Base-by-base conservation (phyloP, 2,888 invertebrate species). In the Drosophila pseudotakahashii region DNA sequence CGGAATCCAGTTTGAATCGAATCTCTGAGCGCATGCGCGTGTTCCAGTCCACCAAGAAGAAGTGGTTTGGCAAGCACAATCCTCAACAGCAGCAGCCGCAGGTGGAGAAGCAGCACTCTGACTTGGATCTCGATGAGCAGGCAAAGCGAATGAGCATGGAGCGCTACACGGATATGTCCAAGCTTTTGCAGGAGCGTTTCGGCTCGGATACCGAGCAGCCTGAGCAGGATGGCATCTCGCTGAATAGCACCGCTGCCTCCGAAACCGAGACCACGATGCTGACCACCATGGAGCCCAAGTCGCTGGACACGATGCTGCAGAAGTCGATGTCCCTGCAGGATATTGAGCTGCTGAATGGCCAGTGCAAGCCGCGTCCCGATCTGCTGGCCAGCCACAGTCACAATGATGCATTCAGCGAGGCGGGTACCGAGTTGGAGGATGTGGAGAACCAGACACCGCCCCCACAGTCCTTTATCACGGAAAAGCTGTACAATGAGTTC, bases 121-220 rank as follows among this genome's bases (percentile, higher is more conserved):
- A 89, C 67, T 68, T 93, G 3, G 93, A 94, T 62, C 92, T 95
- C 69, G 95, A 95, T 89, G 92, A 93, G 62, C 94, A 94, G 57
- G 94, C 94, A 68, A 95, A 95, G 85, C 94, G 94, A 76, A 94
- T 94, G 91, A 95, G 95, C 69, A 95, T 95, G 90, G 95, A 95
- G 83, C 92, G 95, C 50, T 95, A 95, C 75, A 95, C 95, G 88
- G 95, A 95, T 77, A 95, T 95, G 95, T 94, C 95, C 5, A 95
- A 95, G 88, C 91, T 95, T 63, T 93, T 95, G 73, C 95, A 95
- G 89, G 95, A 95, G 78, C 93, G 94, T 79, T 95, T 95, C 73
- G 94, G 95, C 2, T 93, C 90, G 48, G 70, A 67, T 57, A 52
- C 51, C n/a, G 68, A 74, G 23, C 68, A 75, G 45, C 54, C 50